phyloP scores from a whole-genome alignment of 2,113 vertebrate species.

The Pandion haliaetus region DNA sequence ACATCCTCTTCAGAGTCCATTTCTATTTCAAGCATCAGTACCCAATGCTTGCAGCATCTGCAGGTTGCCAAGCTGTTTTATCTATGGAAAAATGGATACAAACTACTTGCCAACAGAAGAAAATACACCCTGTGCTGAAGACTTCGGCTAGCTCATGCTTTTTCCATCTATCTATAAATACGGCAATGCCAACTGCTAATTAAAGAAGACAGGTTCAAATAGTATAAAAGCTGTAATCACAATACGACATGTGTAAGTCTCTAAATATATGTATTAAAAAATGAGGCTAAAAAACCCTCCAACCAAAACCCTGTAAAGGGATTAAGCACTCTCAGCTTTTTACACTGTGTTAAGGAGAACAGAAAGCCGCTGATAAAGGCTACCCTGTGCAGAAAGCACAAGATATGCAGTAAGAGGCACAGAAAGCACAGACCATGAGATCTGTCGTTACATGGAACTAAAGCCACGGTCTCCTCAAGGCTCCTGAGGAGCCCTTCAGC shows the following conservation, averaged over 20 bases:
- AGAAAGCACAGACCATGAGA: neutral
- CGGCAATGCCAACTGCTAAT: neutral
- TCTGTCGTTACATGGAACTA: neutral
- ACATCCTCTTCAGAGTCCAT: neutral
- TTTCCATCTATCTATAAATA: neutral
- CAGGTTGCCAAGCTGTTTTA: slow-evolving; percentile 39
- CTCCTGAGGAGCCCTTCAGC: neutral
- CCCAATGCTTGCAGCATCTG: slow-evolving; percentile 42
- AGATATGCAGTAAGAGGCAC: neutral
- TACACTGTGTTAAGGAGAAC: neutral
- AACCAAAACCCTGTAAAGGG: neutral
- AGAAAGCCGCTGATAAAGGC: neutral
- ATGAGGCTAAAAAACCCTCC: neutral
- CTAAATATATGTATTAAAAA: neutral
- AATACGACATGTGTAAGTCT: neutral
- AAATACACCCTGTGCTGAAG: neutral
- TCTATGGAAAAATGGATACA: neutral
- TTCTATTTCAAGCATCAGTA: slow-evolving; percentile 63
- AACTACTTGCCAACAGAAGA: neutral
- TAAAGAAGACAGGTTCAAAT: slow-evolving; percentile 12
- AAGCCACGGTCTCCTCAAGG: neutral
- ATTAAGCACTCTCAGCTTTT: neutral
- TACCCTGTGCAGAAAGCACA: neutral
- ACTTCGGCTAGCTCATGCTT: neutral
- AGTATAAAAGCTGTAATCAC: neutral